A percentile compares a stretch with the other conserved stretches of the same genome.
phyloP scores from a whole-genome alignment of 2,797 vertebrate species.

The Anableps anableps region DNA sequence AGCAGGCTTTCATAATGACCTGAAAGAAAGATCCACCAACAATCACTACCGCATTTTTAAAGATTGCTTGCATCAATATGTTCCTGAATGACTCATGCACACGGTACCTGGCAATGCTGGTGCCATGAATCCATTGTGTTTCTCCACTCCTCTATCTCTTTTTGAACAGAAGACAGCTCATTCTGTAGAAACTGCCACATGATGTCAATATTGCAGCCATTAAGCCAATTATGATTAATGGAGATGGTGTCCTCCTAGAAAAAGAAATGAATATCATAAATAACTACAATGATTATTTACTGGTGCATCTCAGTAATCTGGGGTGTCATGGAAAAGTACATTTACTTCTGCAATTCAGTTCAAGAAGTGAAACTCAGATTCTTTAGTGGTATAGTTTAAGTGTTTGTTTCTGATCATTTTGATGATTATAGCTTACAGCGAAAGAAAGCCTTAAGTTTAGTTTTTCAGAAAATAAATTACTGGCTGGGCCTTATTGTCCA shows the following conservation, averaged over 20 bases:
- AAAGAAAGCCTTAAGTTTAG: background rate
- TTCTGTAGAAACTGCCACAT: conserved; percentile 96
- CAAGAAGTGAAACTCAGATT: background rate
- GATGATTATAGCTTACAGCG: background rate
- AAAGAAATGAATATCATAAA: background rate
- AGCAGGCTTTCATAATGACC: conserved; percentile 95
- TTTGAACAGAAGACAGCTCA: conserved; percentile 89
- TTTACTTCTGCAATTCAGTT: background rate
- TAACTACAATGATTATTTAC: background rate
- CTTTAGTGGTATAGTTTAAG: background rate
- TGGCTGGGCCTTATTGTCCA: background rate
- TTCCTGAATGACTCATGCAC: background rate
- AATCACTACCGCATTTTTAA: background rate
- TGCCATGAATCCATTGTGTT: conserved; percentile 91
- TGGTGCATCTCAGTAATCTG: background rate
- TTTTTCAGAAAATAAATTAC: background rate
- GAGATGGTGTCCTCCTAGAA: conserved; percentile 96
- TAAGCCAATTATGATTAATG: conserved; percentile 98
- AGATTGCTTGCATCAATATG: background rate
- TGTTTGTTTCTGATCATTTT: background rate
- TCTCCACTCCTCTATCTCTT: conserved; percentile 90
- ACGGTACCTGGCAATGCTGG: conserved; percentile 92
- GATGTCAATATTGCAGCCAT: conserved; percentile 91
- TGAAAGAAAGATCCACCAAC: conserved; percentile 51
- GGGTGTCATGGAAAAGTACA: background rate